A percentile compares a stretch with the other conserved stretches of the same genome.
These are phyloP conservation scores for Triplophysa dalaica DNA, from an alignment of 2,113 vertebrate genomes.

Conservation along the genomic window DNA sequence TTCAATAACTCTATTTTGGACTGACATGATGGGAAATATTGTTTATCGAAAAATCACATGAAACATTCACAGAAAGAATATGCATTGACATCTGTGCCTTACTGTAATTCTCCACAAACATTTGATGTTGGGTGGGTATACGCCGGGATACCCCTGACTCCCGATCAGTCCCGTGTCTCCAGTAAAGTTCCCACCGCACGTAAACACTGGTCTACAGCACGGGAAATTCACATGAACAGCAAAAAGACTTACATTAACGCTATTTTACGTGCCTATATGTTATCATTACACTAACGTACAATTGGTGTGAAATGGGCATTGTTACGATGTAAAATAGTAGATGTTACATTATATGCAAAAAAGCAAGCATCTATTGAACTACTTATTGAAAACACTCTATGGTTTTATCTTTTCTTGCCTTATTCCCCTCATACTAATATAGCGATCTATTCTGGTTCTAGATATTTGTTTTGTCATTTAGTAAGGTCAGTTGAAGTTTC, in stretches of 20 bases:
- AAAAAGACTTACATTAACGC: not conserved
- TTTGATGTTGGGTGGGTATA: constrained; percentile 87
- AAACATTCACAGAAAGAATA: not conserved
- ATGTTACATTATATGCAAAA: no score
- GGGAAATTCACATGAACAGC: not conserved
- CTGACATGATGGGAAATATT: not conserved
- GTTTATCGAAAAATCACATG: no score
- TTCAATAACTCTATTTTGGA: not conserved
- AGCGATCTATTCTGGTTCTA: not conserved
- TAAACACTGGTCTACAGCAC: constrained; percentile 73
- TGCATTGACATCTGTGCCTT: constrained; percentile 60
- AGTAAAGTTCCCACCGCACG: constrained; percentile 81
- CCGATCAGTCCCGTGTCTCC: constrained; percentile 83
- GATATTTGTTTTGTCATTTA: not conserved
- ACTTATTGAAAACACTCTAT: no score
- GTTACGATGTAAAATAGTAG: no score
- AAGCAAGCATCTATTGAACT: no score
- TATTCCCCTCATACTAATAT: no score
- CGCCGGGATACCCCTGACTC: constrained; percentile 84
- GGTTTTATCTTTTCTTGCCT: no score
- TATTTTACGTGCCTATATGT: not conserved
- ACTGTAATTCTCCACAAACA: constrained; percentile 91
- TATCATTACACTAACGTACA: no score
- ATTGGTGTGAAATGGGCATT: no score
- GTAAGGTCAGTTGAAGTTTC: not conserved